Evolutionary conservation across 2,888 invertebrate species (phyloP).

Genomic region (Allophyes oxyacanthae): DNA sequence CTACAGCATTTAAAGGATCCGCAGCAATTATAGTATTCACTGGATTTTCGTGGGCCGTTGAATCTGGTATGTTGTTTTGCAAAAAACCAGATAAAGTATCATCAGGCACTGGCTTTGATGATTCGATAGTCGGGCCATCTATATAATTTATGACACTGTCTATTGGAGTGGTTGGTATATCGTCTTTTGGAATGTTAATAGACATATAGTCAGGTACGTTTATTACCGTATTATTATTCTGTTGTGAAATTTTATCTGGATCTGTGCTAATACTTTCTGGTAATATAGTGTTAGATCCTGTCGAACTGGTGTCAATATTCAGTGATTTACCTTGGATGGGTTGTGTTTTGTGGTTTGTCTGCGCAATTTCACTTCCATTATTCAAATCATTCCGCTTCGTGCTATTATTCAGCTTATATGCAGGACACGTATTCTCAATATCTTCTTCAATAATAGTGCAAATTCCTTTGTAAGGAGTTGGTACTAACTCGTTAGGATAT

Average conservation of each 20-base stretch:
- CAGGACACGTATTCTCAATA: slow-evolving; percentile 1
- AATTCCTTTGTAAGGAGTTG: slow-evolving; percentile 16
- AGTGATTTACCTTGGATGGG: slow-evolving; percentile 17
- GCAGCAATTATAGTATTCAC: not conserved
- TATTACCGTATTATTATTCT: not conserved
- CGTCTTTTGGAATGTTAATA: not conserved
- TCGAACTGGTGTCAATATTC: not conserved
- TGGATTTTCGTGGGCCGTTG: not conserved
- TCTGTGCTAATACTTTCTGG: not conserved
- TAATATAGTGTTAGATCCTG: not conserved
- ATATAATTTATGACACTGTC: not conserved
- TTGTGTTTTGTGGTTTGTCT: slow-evolving; percentile 4
- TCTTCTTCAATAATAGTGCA: slow-evolving; percentile 2
- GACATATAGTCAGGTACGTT: not conserved
- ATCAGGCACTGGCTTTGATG: not conserved
- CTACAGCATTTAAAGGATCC: slow-evolving; percentile 16
- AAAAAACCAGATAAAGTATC: not conserved
- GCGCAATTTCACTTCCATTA: not conserved
- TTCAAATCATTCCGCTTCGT: slow-evolving; percentile 7
- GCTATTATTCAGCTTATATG: slow-evolving; percentile 15
- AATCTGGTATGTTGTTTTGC: not conserved
- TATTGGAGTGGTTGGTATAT: not conserved
- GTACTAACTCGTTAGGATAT: not conserved
- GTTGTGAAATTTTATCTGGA: not conserved
- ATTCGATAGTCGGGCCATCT: not conserved